Conservation (phyloP, 2,888 invertebrate species). For the Lycophotia porphyrea region DNA sequence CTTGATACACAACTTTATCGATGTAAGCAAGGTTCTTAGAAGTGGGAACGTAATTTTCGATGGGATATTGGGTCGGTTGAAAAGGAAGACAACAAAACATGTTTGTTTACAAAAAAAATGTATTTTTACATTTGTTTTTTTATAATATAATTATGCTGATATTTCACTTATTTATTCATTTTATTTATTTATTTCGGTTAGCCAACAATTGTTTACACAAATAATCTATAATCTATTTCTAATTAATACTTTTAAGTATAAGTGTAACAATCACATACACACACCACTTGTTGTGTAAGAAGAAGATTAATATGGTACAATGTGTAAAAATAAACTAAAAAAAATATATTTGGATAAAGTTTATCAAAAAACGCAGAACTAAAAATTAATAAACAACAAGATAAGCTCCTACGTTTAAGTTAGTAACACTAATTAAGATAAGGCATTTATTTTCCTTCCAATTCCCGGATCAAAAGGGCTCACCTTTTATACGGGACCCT, state of each 20-base stretch:
- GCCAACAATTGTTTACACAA: too few relatives aligned
- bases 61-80: too few relatives aligned
- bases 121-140: too few relatives aligned
- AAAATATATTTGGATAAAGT: not conserved
- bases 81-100: not conserved
- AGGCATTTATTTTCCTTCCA: conserved; percentile 43
- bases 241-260: too few relatives aligned
- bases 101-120: too few relatives aligned
- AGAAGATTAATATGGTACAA: not conserved
- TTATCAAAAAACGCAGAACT: not conserved
- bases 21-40: not conserved
- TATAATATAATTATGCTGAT: too few relatives aligned
- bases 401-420: conserved; percentile 46
- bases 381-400: conserved; percentile 36
- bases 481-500: conserved; percentile 60
- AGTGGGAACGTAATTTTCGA: not conserved
- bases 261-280: too few relatives aligned
- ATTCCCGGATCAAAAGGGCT: conserved; percentile 46
- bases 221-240: too few relatives aligned
- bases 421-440: conserved; percentile 58
- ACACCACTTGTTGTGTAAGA: not conserved
- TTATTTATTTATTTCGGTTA: too few relatives aligned
- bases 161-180: too few relatives aligned
- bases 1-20: not conserved
- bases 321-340: not conserved